Base-by-base conservation (phyloP, 2,797 vertebrate species). In the Catostomus latipinnis region DNA sequence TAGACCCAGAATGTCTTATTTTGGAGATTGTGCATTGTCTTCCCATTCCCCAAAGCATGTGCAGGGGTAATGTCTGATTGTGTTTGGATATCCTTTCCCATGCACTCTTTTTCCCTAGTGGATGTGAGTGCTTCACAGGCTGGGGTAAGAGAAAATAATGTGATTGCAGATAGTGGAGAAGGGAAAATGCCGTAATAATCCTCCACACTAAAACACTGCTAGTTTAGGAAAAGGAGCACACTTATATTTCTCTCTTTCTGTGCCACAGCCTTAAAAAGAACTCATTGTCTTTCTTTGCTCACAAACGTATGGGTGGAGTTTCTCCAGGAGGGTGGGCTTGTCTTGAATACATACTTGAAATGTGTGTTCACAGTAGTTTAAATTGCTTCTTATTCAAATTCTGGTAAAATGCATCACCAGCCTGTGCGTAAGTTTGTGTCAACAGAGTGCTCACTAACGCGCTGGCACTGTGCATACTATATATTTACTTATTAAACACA, bases 261-360 rank as follows among this genome's bases (percentile, higher is more conserved):
- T 45, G 74, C 7, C 45, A 49, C 56, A 43, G 8, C 76, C 85
- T 50, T 75, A 57, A 85, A 87, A 84, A 71, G 54, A 71, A 57
- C 75, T 83, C 57, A 71, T 49, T 68, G 13, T 45, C 69, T 85
- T 69, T 84, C 81, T 88, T 34, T 34, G 34, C 34, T 60, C 50
- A 83, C 50, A 86, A 87, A 87, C 75, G 83, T 53, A 50, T 83
- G 86, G 85, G 83, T 85, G 81, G 68, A 82, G 70, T 80, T 74
- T 53, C 61, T 84, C 7, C 58, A 6, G 65, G 56, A 67, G 69
- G 48, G 74, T 79, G 12, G 45, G 46, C 18, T 80, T 53, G 56
- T 43, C 8, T 69, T 68, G 2, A 6, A 57, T 69, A 49, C 13
- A 53, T 71, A 50, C 7, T 16, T 56, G 12, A 56, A 74, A 66